phyloP scores from a whole-genome alignment of 92 coral and sea anemone species.

The Meandrina meandrites region DNA sequence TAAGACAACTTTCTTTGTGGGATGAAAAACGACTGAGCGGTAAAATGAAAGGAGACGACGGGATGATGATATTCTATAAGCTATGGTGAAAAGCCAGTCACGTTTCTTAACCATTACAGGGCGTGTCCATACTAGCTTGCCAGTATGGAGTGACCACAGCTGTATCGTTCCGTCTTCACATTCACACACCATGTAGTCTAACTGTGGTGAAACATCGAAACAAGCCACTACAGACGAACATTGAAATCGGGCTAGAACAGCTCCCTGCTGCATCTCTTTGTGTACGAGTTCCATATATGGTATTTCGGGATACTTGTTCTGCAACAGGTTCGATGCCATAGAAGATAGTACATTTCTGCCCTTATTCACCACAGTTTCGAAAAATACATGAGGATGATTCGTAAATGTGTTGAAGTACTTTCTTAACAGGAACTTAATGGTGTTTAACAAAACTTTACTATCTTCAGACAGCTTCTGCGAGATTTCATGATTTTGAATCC shows the following conservation, averaged over 20 bases:
- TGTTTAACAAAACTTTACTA: background rate
- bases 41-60: background rate
- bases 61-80: no score
- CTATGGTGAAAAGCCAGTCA: no score
- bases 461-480: background rate
- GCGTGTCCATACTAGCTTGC: conserved; percentile 4
- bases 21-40: conserved; percentile 34
- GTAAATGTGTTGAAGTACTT: background rate
- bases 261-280: background rate
- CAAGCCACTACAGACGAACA: conserved; percentile 7
- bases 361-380: conserved; percentile 4
- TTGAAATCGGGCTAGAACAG: conserved; percentile 6
- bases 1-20: conserved; percentile 7
- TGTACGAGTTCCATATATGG: conserved; percentile 12
- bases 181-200: conserved; percentile 14
- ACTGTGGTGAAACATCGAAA: conserved; percentile 19
- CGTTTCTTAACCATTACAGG: background rate
- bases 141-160: conserved; percentile 33
- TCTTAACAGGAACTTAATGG: background rate
- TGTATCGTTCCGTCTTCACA: conserved; percentile 4
- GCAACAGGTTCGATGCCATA: conserved; percentile 9
- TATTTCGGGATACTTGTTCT: conserved; percentile 24
- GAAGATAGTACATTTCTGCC: conserved; percentile 9
- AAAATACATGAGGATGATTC: background rate
- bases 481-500: no score